These are phyloP conservation scores for Gopherus evgoodei DNA, from an alignment of 2,113 vertebrate species.

Conservation along the genomic window DNA sequence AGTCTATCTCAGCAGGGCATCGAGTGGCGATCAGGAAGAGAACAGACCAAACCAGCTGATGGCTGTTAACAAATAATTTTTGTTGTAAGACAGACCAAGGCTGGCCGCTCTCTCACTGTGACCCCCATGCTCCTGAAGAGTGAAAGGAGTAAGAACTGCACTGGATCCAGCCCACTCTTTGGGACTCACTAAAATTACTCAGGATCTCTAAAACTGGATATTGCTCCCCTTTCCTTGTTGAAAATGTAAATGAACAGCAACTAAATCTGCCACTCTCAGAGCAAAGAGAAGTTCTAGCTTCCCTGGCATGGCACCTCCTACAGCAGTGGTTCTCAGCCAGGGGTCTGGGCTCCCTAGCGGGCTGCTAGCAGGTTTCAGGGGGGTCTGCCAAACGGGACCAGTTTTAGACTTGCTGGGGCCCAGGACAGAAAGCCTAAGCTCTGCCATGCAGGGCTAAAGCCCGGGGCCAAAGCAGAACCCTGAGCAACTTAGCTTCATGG, in stretches of 20 bases:
- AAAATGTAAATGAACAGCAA: background rate
- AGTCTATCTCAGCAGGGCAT: conserved; percentile 29
- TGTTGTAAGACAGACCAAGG: background rate
- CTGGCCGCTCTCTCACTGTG: background rate
- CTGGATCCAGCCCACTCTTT: background rate
- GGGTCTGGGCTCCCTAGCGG: too few species aligned
- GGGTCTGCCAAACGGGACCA: too few species aligned
- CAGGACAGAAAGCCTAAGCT: too few species aligned
- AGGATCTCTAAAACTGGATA: background rate
- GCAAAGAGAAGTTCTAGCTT: background rate
- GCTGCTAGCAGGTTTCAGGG: too few species aligned
- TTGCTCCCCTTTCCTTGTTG: background rate
- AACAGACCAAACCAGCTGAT: conserved; percentile 24
- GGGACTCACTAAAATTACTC: background rate
- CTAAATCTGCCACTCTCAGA: background rate
- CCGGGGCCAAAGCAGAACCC: too few species aligned
- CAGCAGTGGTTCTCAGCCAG: background rate
- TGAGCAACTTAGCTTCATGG: too few species aligned
- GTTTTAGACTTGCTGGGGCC: too few species aligned
- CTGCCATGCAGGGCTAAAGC: too few species aligned
- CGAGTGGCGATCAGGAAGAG: background rate
- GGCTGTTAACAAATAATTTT: background rate
- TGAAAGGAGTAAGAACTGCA: background rate
- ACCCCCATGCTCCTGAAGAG: background rate
- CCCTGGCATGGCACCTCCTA: background rate